These are phyloP conservation scores for Australoheros facetus DNA, from an alignment of 2,797 vertebrate genomes.

Conservation along the genomic window DNA sequence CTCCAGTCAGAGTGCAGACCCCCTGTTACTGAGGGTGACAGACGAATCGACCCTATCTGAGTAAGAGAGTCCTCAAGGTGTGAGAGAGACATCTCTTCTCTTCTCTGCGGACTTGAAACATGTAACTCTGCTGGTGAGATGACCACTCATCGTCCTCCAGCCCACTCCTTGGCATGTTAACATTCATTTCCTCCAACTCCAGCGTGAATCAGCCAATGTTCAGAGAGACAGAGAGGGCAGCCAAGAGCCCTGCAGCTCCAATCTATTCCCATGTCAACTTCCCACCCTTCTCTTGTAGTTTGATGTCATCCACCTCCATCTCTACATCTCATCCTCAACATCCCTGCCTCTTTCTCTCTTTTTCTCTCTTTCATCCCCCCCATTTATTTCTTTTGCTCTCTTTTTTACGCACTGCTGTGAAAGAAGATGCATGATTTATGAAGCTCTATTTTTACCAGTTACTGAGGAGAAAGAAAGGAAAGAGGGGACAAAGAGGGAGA, in stretches of 20 bases:
- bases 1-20: constrained; percentile 15
- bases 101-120: constrained; percentile 33
- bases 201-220: constrained; percentile 51
- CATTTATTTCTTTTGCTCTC: constrained; percentile 46
- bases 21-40: constrained; percentile 43
- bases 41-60: constrained; percentile 35
- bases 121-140: constrained; percentile 32
- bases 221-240: constrained; percentile 65
- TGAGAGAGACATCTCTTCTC: constrained; percentile 36
- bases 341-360: constrained; percentile 10
- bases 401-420: constrained; percentile 53
- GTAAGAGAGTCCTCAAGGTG: constrained; percentile 42
- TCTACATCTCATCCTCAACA: constrained; percentile 51
- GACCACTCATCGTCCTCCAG: constrained; percentile 54
- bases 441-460: constrained; percentile 88
- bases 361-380: constrained; percentile 26
- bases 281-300: constrained; percentile 51
- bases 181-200: constrained; percentile 56
- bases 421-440: constrained; percentile 87
- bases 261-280: constrained; percentile 69
- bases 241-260: constrained; percentile 70
- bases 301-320: constrained; percentile 67
- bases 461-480: constrained; percentile 72
- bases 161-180: constrained; percentile 46
- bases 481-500: constrained; percentile 42